phyloP scores from a whole-genome alignment of 1,140 invertebrate species.

The Epicauta chinensis region DNA sequence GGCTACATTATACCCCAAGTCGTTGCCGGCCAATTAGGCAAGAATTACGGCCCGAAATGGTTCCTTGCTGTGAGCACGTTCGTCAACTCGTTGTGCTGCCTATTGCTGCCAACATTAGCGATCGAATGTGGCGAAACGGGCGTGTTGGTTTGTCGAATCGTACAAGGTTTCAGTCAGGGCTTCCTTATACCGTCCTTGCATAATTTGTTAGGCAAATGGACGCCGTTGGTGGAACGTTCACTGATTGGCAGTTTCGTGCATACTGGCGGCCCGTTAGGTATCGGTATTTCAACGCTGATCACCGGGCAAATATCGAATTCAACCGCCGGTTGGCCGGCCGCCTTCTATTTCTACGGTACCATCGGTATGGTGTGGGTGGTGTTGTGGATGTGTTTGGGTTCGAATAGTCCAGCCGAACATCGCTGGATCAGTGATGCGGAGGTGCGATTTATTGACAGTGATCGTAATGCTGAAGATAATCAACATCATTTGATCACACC shows the following conservation, averaged over 20 bases:
- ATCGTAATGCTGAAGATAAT: not conserved
- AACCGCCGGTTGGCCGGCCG: conserved; percentile 61
- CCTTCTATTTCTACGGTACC: conserved; percentile 67
- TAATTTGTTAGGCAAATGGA: conserved; percentile 74
- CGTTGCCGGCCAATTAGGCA: conserved; percentile 60
- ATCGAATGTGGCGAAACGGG: conserved; percentile 49
- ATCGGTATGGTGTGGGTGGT: conserved; percentile 54
- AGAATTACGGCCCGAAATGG: conserved; percentile 55
- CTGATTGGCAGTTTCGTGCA: conserved; percentile 14
- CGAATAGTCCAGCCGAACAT: conserved; percentile 58
- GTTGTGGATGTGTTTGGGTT: conserved; percentile 56
- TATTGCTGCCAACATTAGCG: conserved; percentile 44
- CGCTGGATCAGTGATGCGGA: conserved; percentile 51
- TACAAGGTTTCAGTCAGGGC: conserved; percentile 73
- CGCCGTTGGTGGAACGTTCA: conserved; percentile 37
- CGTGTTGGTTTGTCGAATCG: conserved; percentile 55
- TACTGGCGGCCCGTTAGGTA: conserved; percentile 2
- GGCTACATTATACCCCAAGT: conserved; percentile 51
- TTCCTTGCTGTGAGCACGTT: conserved; percentile 54
- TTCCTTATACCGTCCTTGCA: conserved; percentile 73
- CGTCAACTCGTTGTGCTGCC: conserved; percentile 46
- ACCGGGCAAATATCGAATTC: conserved; percentile 58
- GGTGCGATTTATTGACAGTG: conserved; percentile 52
- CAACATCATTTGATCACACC: conserved; percentile 47
- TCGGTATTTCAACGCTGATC: conserved; percentile 42